Evolutionary conservation across 2,888 invertebrate species (phyloP), one percentile per base, ranked within the genome.

Genomic region (Drosophila yooni): DNA sequence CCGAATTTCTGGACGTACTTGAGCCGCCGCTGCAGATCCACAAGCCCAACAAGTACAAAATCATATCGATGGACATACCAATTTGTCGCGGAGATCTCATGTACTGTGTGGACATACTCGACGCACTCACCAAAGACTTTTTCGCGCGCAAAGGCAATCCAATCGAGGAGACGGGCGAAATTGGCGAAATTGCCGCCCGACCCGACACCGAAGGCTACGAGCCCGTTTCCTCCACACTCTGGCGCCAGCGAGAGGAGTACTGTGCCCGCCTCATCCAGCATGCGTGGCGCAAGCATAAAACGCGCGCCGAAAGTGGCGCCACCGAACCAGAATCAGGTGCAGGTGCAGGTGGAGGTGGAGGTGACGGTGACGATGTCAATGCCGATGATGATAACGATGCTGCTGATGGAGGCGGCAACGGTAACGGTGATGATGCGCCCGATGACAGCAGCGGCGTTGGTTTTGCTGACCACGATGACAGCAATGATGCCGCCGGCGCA

Each of bases 1-100:
- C 98, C 27, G 98, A 99, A 91, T 99, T 99, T 94, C 94, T 99
- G 87, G 98, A 99, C 93, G 98, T 98, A 83, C 95, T 99, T 81
- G 99, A 99, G 93, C 98, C 98, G 80, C 99, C 99, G 82, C 94
- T 99, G 89, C 98, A 98, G 94, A 98, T 99, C 91, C 98, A 98
- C 94, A 98, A 98, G 94, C 99, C 99, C 87, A 99, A 99, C 94
- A 98, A 99, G 95, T 99, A 98, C 95, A 98, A 99, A 95, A 97
- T 99, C 93, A 98, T 99, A 93, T 98, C 98, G 91, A 98, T 99
- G 98, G 98, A 99, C 94, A 99, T 99, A 93, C 98, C 99, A 83
- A 99, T 99, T 93, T 99, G 99, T 94, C 98, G 98, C 94, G 97
- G 97, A 84, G 99, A 99, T 94, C 95, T 97, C 94, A 98, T 99